phyloP scores from a whole-genome alignment of 2,888 invertebrate species.

The Bellardia bayeri region DNA sequence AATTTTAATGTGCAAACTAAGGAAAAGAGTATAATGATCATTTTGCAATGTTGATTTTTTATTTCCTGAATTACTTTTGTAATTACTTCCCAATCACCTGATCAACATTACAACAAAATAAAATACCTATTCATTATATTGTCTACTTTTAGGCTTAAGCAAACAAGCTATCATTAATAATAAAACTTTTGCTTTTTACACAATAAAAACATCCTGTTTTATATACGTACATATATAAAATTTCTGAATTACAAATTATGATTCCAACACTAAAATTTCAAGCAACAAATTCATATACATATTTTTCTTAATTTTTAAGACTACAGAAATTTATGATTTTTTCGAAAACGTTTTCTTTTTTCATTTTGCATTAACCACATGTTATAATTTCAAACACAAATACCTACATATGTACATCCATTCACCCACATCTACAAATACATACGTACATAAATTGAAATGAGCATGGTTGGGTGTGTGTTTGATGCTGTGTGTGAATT shows the following conservation, averaged over 20 bases:
- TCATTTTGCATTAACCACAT: constrained; percentile 54
- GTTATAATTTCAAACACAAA: constrained; percentile 51
- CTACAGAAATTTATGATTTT: constrained; percentile 42
- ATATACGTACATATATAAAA: neutral
- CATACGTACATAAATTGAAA: constrained; percentile 32
- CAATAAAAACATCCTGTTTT: neutral
- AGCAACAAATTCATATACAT: neutral
- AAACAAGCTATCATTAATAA: neutral
- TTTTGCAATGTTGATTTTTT: too few relatives aligned
- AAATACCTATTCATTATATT: neutral
- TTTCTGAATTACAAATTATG: constrained; percentile 55
- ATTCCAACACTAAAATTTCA: constrained; percentile 40
- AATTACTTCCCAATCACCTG: neutral
- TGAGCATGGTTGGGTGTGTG: constrained; percentile 15
- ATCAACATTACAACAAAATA: neutral
- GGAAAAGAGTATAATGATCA: too few relatives aligned
- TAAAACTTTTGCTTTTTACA: constrained; percentile 32
- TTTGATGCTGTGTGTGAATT: constrained; percentile 34
- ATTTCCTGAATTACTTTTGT: too few relatives aligned
- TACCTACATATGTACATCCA: neutral
- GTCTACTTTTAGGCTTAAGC: constrained; percentile 27
- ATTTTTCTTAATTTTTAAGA: constrained; percentile 23
- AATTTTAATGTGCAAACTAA: too few relatives aligned
- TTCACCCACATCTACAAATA: neutral
- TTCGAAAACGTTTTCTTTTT: constrained; percentile 35